Evolutionary conservation across 2,888 invertebrate genomes (phyloP).

Genomic region (Cryptus armator): DNA sequence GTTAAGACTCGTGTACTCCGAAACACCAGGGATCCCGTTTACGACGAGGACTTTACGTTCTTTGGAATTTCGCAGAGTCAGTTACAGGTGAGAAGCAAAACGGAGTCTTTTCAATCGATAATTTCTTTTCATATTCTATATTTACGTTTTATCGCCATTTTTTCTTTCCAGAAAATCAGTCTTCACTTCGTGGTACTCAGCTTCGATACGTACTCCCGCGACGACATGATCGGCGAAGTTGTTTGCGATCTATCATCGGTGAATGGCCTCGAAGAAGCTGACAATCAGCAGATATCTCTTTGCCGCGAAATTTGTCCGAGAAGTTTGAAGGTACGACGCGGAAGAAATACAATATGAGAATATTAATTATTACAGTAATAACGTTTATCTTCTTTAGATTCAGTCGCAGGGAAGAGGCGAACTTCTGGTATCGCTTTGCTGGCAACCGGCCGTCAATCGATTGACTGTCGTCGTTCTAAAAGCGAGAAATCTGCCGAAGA

Average conservation of each 20-base stretch:
- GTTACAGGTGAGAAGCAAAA: constrained; percentile 86
- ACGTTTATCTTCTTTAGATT: constrained; percentile 87
- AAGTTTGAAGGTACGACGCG: constrained; percentile 92
- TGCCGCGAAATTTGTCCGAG: constrained; percentile 97
- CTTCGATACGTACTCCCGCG: constrained; percentile 95
- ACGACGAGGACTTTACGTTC: constrained; percentile 99
- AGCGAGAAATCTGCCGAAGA: constrained; percentile 98
- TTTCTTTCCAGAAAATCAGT: constrained; percentile 90
- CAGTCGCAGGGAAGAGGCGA: constrained; percentile 97
- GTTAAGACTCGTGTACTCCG: constrained; percentile 98
- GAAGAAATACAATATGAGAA: neutral
- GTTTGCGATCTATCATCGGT: constrained; percentile 92
- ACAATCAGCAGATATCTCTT: constrained; percentile 92
- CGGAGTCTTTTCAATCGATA: neutral
- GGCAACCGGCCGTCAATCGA: constrained; percentile 98
- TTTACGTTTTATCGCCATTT: constrained; percentile 2
- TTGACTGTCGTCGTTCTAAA: constrained; percentile 98
- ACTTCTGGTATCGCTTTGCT: constrained; percentile 97
- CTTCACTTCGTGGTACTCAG: constrained; percentile 97
- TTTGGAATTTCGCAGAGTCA: constrained; percentile 96
- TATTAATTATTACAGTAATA: neutral
- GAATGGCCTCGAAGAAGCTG: constrained; percentile 89
- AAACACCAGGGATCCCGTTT: constrained; percentile 98
- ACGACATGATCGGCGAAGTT: constrained; percentile 99
- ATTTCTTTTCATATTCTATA: neutral